Evolutionary conservation across 2,113 vertebrate genomes (phyloP).

Genomic region (Rhea pennata): DNA sequence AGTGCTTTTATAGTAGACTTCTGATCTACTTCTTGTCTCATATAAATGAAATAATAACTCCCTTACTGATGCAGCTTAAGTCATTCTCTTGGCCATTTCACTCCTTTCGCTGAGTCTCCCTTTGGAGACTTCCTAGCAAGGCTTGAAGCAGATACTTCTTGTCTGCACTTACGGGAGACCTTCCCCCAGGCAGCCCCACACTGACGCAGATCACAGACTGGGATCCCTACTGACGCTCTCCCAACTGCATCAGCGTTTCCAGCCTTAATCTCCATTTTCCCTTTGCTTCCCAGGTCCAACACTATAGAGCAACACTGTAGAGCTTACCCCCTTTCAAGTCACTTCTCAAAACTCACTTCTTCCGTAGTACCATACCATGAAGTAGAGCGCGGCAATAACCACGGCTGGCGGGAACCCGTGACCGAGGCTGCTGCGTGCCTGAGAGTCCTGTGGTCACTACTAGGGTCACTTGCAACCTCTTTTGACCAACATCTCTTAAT

Average conservation of each 20-base stretch:
- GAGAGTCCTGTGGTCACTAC: not conserved
- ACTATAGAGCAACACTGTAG: not conserved
- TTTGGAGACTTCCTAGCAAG: not conserved
- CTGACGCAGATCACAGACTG: not conserved
- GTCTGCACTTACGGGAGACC: not conserved
- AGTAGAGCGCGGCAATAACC: not conserved
- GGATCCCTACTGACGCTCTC: not conserved
- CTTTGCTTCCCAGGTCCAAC: not conserved
- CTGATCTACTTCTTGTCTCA: not conserved
- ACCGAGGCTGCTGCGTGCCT: not conserved
- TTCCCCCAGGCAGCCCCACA: not conserved
- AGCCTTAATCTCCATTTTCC: not conserved
- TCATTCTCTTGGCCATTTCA: not conserved
- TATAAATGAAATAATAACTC: not conserved
- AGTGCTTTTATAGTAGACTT: not conserved
- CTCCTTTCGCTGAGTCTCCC: not conserved
- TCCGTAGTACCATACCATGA: not conserved
- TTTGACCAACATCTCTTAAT: slow-evolving; percentile 21
- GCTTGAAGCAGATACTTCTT: not conserved
- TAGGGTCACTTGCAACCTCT: not conserved
- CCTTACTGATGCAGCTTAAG: not conserved
- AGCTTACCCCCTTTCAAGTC: not conserved
- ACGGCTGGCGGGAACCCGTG: not conserved
- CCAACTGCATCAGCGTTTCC: not conserved
- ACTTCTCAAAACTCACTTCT: not conserved